These are phyloP conservation scores for Thymelicus lineola DNA, from an alignment of 2,888 invertebrate species.

Conservation along the genomic window DNA sequence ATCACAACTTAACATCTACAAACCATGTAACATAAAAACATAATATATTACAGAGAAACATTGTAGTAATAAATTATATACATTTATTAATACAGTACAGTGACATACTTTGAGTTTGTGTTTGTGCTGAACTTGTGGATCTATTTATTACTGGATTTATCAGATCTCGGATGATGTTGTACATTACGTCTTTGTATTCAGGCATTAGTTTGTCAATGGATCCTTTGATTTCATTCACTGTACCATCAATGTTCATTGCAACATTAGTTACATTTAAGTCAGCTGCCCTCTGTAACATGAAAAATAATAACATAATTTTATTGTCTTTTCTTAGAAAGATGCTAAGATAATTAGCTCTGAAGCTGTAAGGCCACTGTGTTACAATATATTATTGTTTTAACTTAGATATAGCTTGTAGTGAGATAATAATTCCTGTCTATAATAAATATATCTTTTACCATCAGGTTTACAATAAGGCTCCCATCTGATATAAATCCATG, in stretches of 20 bases:
- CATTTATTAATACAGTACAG: neutral
- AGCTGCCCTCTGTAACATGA: slow-evolving; percentile 75
- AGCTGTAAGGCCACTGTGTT: no score
- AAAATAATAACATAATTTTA: neutral
- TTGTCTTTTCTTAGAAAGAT: neutral
- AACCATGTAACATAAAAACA: neutral
- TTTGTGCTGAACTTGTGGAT: slow-evolving; percentile 74
- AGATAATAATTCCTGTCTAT: neutral
- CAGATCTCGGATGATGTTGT: slow-evolving; percentile 87
- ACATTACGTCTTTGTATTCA: slow-evolving; percentile 85
- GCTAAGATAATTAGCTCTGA: no score
- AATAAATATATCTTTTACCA: slow-evolving; percentile 70
- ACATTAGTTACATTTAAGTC: slow-evolving; percentile 86
- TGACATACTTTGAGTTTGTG: slow-evolving; percentile 69
- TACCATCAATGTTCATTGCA: slow-evolving; percentile 84
- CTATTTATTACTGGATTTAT: slow-evolving; percentile 86
- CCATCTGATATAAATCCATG: slow-evolving; percentile 86
- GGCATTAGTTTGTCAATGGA: slow-evolving; percentile 87
- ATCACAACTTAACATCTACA: neutral
- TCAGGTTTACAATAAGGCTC: slow-evolving; percentile 87
- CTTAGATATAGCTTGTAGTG: no score
- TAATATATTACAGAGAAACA: neutral
- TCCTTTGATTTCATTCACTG: slow-evolving; percentile 84
- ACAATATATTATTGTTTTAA: no score
- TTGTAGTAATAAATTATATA: neutral